phyloP scores from a whole-genome alignment of 2,113 vertebrate genomes.

The Scomber japonicus region DNA sequence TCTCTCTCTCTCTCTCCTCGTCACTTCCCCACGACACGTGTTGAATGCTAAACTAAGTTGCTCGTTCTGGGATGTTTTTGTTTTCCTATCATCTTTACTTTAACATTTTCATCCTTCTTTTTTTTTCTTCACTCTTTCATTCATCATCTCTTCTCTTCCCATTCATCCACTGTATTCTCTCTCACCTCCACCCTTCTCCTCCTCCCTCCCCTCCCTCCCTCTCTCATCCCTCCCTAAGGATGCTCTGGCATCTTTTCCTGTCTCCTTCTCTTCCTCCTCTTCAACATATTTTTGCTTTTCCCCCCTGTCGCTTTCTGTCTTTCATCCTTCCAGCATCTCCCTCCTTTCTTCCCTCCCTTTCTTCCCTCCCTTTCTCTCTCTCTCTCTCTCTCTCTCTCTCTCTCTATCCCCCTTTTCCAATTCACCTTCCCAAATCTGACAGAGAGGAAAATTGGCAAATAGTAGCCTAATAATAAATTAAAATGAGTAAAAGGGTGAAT shows the following conservation, averaged over 20 bases:
- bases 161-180: too few relatives aligned
- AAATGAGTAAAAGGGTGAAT: too few relatives aligned
- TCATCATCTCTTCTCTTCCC: neutral
- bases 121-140: neutral
- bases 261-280: too few relatives aligned
- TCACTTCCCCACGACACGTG: constrained; percentile 85
- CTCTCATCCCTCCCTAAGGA: too few relatives aligned
- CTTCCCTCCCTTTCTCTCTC: too few relatives aligned
- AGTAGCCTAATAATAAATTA: neutral
- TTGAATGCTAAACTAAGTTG: constrained; percentile 87
- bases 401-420: neutral
- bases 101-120: neutral
- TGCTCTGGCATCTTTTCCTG: too few relatives aligned
- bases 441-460: neutral
- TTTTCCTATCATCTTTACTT: neutral
- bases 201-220: too few relatives aligned
- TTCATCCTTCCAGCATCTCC: neutral
- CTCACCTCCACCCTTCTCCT: neutral
- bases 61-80: constrained; percentile 45
- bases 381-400: too few relatives aligned
- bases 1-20: constrained; percentile 58
- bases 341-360: neutral
- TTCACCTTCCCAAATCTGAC: constrained; percentile 3
- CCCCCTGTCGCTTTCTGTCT: too few relatives aligned
- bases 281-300: too few relatives aligned